A percentile compares a stretch with the other conserved stretches of the same genome.
Evolutionary conservation across 2,797 vertebrate species (phyloP).

Genomic region (Urosaurus nigricauda): DNA sequence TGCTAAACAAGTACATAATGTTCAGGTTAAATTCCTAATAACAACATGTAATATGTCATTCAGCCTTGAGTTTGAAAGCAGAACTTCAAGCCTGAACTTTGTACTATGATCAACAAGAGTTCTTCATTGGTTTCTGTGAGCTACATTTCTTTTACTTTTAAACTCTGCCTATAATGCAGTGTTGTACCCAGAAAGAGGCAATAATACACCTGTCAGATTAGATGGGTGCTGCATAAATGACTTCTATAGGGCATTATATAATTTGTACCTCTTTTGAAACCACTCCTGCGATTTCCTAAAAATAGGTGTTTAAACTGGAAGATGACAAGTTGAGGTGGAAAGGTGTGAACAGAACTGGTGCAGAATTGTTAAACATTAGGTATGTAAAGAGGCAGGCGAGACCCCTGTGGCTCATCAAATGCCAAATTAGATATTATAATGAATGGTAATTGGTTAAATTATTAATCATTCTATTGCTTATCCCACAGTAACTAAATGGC

Average conservation of each 20-base stretch:
- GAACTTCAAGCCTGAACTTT: slow-evolving; percentile 1
- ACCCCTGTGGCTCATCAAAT: slow-evolving; percentile 76
- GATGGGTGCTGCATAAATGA: slow-evolving; percentile 49
- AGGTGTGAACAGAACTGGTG: slow-evolving; percentile 70
- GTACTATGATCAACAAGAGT: not conserved
- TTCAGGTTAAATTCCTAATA: not conserved
- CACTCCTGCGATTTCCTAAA: slow-evolving; percentile 68
- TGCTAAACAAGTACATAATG: not conserved
- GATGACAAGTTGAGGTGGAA: slow-evolving; percentile 69
- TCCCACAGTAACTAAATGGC: slow-evolving; percentile 78
- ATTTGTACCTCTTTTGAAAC: slow-evolving; percentile 72
- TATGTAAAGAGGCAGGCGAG: slow-evolving; percentile 76
- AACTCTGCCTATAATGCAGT: slow-evolving; percentile 42
- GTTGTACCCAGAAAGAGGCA: slow-evolving; percentile 30
- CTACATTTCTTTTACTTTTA: slow-evolving; percentile 23
- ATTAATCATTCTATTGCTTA: slow-evolving; percentile 82
- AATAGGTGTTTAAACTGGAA: slow-evolving; percentile 71
- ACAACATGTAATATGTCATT: not conserved
- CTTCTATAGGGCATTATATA: slow-evolving; percentile 60
- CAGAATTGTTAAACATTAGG: slow-evolving; percentile 66
- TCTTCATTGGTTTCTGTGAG: slow-evolving; percentile 19
- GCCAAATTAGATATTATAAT: slow-evolving; percentile 79
- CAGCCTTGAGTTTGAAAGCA: not conserved
- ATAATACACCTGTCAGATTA: slow-evolving; percentile 68
- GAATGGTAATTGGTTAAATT: slow-evolving; percentile 81